phyloP scores from a whole-genome alignment of 2,888 invertebrate species.

The Sminthurides aquaticus region DNA sequence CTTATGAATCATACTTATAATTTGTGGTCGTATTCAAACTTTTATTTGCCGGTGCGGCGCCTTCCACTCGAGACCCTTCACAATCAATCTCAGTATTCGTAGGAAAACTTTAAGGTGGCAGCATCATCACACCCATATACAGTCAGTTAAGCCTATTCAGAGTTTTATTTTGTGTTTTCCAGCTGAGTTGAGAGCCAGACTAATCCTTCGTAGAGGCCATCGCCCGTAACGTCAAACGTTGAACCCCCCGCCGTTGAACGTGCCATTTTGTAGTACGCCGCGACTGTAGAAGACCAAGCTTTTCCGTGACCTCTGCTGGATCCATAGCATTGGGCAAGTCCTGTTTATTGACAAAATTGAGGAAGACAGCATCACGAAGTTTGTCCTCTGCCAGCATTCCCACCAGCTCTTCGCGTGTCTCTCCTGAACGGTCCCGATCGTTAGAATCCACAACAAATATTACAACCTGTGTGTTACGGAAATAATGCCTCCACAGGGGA shows the following conservation, averaged over 20 bases:
- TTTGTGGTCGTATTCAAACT: not conserved
- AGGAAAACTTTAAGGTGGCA: not conserved
- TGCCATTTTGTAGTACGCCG: constrained; percentile 97
- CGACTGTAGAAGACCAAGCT: constrained; percentile 94
- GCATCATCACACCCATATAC: not conserved
- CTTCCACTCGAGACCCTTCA: not conserved
- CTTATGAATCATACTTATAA: not conserved
- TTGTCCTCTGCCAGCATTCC: constrained; percentile 99
- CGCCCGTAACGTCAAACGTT: constrained; percentile 97
- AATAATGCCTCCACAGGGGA: constrained; percentile 95
- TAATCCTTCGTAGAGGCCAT: constrained; percentile 97
- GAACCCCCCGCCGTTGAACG: constrained; percentile 95
- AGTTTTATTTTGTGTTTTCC: constrained; percentile 73
- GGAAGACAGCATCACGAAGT: constrained; percentile 94
- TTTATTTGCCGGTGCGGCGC: not conserved
- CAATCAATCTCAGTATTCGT: not conserved
- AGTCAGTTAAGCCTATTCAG: not conserved
- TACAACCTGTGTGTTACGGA: constrained; percentile 96
- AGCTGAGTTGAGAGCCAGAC: constrained; percentile 99
- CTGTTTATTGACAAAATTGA: constrained; percentile 99
- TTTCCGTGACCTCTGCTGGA: constrained; percentile 99
- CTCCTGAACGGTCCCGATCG: constrained; percentile 97
- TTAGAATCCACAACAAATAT: constrained; percentile 99
- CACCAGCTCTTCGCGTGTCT: constrained; percentile 97
- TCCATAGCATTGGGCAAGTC: constrained; percentile 99